Evolutionary conservation across 2,797 vertebrate species (phyloP), one percentile per base, ranked within the genome.

Genomic region (Sebastes umbrosus): DNA sequence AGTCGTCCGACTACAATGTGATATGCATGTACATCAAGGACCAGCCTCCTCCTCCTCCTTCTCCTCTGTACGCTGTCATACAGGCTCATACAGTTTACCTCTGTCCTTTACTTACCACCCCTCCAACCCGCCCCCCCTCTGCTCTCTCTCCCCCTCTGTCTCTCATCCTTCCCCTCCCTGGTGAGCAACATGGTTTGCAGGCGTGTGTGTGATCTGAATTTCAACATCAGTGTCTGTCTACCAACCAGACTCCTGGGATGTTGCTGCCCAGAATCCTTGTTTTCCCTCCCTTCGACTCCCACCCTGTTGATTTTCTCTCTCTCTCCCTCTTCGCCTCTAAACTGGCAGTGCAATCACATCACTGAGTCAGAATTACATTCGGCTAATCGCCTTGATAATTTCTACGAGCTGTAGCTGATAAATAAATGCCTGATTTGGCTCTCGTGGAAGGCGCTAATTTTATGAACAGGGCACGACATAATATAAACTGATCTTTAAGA

Each of bases 191-290:
- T 69, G 77, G 85, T 89, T 89, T 86, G 77, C 81, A 87, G 85
- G 75, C 81, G n/a, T 73, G 85, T 79, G 81, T 94, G 92, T 93
- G 92, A 93, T 91, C 86, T 90, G 91, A 93, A 94, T 95, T 92
- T 94, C 75, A 95, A 94, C 90, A 90, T 77, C 84, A 67, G 79
- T 81, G 82, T 89, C 87, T 86, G 87, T 88, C 73, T 85, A 54
- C 73, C 73, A 57, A 83, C 73, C 86, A 80, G 77, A 85, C 88
- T 93, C 78, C 75, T 71, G 88, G 79, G 74, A 88, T 66, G 73
- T 62, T 55, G 81, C 75, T 87, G 75, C 80, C 63, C 65, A 87
- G 75, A 83, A 81, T 87, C 75, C 71, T 79, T 84, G n/a, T 84
- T 92, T 73, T 87, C 32, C 70, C 71, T 76, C 34, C 67, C 25